These are phyloP conservation scores for Cyprinella venusta DNA, from an alignment of 2,797 vertebrate genomes.

Conservation along the genomic window DNA sequence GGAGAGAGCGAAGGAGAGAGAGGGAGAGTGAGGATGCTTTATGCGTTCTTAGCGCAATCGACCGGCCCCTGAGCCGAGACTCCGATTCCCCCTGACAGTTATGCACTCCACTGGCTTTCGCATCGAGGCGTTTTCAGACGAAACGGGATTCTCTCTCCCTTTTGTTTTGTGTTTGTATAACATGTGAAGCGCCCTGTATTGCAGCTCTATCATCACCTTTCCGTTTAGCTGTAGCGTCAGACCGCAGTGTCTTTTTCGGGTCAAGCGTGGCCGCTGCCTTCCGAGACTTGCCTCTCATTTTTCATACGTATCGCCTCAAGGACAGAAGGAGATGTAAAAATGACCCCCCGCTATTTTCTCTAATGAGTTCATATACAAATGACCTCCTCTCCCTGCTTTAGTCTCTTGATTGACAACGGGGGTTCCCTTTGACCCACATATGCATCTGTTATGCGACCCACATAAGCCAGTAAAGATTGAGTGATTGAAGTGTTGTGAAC, in stretches of 20 bases:
- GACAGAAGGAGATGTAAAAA: constrained; percentile 47
- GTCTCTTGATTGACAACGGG: constrained; percentile 79
- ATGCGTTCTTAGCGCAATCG: constrained; percentile 42
- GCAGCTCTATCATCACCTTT: constrained; percentile 35
- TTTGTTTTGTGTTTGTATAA: constrained; percentile 34
- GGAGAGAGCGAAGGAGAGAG: constrained; percentile 4
- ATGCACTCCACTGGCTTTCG: constrained; percentile 43
- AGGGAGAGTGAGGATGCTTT: constrained; percentile 37
- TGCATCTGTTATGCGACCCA: constrained; percentile 77
- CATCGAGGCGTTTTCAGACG: constrained; percentile 15
- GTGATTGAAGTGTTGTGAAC: constrained; percentile 66
- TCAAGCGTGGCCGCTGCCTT: constrained; percentile 34
- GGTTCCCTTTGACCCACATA: constrained; percentile 81
- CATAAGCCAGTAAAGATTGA: constrained; percentile 75
- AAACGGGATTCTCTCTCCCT: constrained; percentile 40
- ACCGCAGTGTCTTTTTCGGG: constrained; percentile 22
- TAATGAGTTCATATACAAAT: constrained; percentile 62
- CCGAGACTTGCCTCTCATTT: constrained; percentile 37
- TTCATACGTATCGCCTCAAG: constrained; percentile 54
- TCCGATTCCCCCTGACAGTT: constrained; percentile 44
- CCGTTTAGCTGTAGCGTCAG: constrained; percentile 14
- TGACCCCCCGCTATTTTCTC: constrained; percentile 57
- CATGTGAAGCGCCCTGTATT: constrained; percentile 29
- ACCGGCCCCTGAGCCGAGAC: constrained; percentile 41
- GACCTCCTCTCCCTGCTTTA: constrained; percentile 60